Evolutionary conservation across 2,113 vertebrate genomes (phyloP), one percentile per base, ranked within the genome.

Genomic region (Poecilia latipinna): DNA sequence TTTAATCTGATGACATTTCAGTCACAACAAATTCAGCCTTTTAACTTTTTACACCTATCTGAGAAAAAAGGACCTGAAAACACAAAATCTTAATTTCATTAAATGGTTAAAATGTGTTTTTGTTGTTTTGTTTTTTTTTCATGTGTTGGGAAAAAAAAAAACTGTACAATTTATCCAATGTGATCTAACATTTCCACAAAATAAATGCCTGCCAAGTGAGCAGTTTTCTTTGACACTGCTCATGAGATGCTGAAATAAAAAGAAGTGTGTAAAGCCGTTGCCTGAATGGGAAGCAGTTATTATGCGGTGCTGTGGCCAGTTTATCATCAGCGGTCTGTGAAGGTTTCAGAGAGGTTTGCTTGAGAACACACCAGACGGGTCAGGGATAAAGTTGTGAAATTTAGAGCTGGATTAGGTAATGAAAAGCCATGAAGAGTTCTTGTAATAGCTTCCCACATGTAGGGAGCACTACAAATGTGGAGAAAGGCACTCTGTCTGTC

Each of bases 221-320:
- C 80, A 72, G 75, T 86, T 72, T 74, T 91, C 68, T 77, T 83
- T 88, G 67, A 12, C 54, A 33, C 70, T 57, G 78, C 54, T 82
- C 77, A 44, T 64, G 83, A 83, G 85, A 77, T 74, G 82, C 66
- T 71, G 70, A 89, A 74, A 85, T 71, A 91, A 91, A 91, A 87
- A 92, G 91, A 1, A 19, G 35, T 66, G 65, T 44, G n/a, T 66
- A 68, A 77, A 77, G 67, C 60, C 77, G 65, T 2, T 33, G 28
- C 74, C 6, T 13, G 7, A 63, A 15, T 17, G 26, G 12, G 57
- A 54, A 26, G n/a, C 10, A 15, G 29, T 78, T 82, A 61, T 74
- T 75, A 71, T 72, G 57, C 28, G 33, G 61, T 32, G 1, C 51
- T 57, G 51, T 19, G 44, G 44, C 15, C 44, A 48, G 44, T 57